A percentile compares a stretch with the other conserved stretches of the same genome.
These are phyloP conservation scores for Acleris emargana DNA, from an alignment of 2,888 invertebrate genomes.

Conservation along the genomic window DNA sequence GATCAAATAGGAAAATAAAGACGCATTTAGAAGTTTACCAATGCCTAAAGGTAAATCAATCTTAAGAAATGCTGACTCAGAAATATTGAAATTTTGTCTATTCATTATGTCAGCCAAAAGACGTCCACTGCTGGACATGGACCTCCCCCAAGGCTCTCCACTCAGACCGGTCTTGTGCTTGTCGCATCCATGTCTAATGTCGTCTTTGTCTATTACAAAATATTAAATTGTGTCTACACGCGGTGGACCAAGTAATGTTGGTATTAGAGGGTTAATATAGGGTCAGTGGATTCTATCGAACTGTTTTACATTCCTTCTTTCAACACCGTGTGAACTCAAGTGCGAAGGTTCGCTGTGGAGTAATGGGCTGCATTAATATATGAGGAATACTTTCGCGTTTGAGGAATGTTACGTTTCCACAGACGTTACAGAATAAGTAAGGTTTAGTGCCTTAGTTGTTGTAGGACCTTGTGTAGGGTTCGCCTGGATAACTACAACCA, in stretches of 20 bases:
- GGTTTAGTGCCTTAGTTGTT: too few relatives aligned
- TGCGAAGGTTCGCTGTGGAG: conserved; percentile 31
- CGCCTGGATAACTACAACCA: too few relatives aligned
- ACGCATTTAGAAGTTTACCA: background rate
- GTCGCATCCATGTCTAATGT: too few relatives aligned
- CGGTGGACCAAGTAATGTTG: background rate
- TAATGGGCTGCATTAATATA: conserved; percentile 29
- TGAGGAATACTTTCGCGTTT: conserved; percentile 29
- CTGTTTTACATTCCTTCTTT: conserved; percentile 33
- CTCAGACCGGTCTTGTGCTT: too few relatives aligned
- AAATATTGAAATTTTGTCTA: too few relatives aligned
- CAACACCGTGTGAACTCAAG: conserved; percentile 19
- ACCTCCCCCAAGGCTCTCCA: too few relatives aligned
- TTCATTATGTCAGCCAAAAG: too few relatives aligned
- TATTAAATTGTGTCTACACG: background rate
- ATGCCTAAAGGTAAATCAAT: background rate
- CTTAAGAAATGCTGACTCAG: background rate
- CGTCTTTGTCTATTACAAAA: background rate
- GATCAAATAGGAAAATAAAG: background rate
- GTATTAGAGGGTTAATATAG: conserved; percentile 10
- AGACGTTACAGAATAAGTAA: background rate
- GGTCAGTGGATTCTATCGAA: conserved; percentile 18
- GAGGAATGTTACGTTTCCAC: conserved; percentile 14
- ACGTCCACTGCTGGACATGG: too few relatives aligned
- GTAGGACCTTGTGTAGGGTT: too few relatives aligned